phyloP scores from a whole-genome alignment of 2,888 invertebrate genomes.

The Strigamia transsilvanica region DNA sequence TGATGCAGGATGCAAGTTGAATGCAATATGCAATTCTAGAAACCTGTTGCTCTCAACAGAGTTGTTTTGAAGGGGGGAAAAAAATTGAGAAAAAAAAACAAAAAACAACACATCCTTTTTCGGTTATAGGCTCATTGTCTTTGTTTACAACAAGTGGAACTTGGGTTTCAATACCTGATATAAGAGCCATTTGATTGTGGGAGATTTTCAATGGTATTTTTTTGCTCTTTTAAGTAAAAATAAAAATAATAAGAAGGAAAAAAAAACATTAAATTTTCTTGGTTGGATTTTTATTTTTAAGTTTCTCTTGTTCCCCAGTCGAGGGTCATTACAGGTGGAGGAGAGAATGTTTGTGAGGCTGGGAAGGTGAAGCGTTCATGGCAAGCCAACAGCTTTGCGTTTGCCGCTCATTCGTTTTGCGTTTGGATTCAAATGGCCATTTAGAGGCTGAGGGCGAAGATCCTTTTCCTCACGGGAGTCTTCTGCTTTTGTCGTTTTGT shows the following conservation, averaged over 20 bases:
- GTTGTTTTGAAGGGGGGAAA: background rate
- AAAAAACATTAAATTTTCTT: background rate
- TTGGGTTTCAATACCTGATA: background rate
- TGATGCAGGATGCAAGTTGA: background rate
- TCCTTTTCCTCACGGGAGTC: constrained; percentile 8
- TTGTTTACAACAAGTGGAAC: constrained; percentile 2
- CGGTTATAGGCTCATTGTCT: background rate
- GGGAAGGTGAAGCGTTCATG: constrained; percentile 3
- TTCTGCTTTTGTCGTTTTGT: constrained; percentile 8
- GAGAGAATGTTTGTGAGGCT: constrained; percentile 8
- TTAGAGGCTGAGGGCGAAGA: constrained; percentile 8
- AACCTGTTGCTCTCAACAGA: background rate
- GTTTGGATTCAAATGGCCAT: constrained; percentile 8
- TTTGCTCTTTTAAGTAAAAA: too few species aligned
- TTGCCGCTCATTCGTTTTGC: constrained; percentile 2
- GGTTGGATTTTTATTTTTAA: background rate
- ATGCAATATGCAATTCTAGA: constrained; percentile 3
- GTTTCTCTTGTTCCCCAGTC: background rate
- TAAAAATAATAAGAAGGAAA: background rate
- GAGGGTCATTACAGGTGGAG: constrained; percentile 2
- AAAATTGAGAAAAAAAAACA: background rate
- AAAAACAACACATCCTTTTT: background rate
- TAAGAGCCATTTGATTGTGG: too few species aligned
- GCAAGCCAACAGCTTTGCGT: constrained; percentile 8
- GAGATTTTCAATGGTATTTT: too few species aligned